These are phyloP conservation scores for Megaptera novaeangliae DNA, from an alignment of 2,113 vertebrate species.

Conservation along the genomic window DNA sequence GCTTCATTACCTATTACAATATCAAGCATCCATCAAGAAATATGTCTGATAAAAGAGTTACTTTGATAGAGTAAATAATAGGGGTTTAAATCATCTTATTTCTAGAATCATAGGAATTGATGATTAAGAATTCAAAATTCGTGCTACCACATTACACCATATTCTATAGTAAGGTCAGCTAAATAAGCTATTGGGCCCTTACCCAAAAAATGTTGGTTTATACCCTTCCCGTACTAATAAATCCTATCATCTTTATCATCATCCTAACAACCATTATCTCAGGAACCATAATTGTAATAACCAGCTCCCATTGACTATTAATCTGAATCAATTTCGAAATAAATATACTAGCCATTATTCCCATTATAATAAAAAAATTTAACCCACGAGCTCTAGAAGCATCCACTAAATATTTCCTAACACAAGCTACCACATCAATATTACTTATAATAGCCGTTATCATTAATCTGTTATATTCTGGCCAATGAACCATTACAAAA, in stretches of 20 bases:
- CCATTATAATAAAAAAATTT: too few relatives aligned
- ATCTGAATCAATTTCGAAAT: not conserved
- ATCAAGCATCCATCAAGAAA: not conserved
- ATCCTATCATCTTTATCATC: not conserved
- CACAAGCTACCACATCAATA: too few relatives aligned
- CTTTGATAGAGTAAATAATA: not conserved
- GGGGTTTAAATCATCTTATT: not conserved
- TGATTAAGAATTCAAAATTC: not conserved
- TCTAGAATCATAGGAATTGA: not conserved
- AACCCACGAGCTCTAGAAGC: too few relatives aligned
- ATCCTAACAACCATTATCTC: not conserved
- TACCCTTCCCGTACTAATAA: not conserved
- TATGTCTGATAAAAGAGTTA: not conserved
- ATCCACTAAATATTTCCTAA: too few relatives aligned
- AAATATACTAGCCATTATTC: not conserved
- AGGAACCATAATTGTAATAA: not conserved
- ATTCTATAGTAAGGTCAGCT: not conserved
- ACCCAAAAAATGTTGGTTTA: not conserved
- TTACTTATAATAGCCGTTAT: too few relatives aligned
- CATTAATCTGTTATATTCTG: too few relatives aligned
- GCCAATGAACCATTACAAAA: too few relatives aligned
- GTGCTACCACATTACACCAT: not conserved
- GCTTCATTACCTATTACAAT: not conserved
- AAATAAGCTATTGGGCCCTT: not conserved
- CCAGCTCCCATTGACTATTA: not conserved